Evolutionary conservation across 2,113 vertebrate genomes (phyloP).

Genomic region (Paradoxurus hermaphroditus): DNA sequence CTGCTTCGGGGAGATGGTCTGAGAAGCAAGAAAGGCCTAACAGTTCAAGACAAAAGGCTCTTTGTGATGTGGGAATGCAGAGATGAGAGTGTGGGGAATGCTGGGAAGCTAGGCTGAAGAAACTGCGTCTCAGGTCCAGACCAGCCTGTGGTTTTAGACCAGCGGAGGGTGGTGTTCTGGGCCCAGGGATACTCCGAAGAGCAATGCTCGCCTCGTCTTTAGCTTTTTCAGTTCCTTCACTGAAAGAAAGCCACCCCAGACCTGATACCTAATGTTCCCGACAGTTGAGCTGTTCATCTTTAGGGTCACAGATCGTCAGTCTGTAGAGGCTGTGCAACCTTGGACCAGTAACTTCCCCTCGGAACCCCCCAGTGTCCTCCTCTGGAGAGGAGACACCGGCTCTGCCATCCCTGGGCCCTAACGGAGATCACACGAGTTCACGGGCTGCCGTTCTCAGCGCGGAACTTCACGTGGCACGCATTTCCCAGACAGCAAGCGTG

Average conservation of each 20-base stretch:
- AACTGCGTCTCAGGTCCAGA: not conserved
- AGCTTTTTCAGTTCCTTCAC: not conserved
- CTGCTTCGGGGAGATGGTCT: not conserved
- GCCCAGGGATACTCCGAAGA: not conserved
- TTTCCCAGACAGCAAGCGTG: not conserved
- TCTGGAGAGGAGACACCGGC: not conserved
- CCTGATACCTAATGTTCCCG: not conserved
- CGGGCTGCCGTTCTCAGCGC: not conserved
- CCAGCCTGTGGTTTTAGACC: conserved; percentile 21
- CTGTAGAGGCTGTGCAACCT: not conserved
- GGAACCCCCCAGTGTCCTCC: not conserved
- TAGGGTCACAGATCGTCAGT: not conserved
- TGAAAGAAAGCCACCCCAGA: not conserved
- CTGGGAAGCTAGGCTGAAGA: not conserved
- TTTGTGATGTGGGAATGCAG: conserved; percentile 40
- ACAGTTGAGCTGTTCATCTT: not conserved
- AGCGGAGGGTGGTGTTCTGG: conserved; percentile 20
- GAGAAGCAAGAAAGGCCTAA: conserved; percentile 35
- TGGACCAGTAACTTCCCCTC: not conserved
- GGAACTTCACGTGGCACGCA: not conserved
- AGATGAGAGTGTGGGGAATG: not conserved
- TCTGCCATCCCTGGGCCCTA: not conserved
- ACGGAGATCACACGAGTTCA: not conserved
- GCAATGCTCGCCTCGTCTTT: not conserved
- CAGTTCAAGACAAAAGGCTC: conserved; percentile 12